phyloP scores from a whole-genome alignment of 1,140 invertebrate species.

The Drosophila albomicans region DNA sequence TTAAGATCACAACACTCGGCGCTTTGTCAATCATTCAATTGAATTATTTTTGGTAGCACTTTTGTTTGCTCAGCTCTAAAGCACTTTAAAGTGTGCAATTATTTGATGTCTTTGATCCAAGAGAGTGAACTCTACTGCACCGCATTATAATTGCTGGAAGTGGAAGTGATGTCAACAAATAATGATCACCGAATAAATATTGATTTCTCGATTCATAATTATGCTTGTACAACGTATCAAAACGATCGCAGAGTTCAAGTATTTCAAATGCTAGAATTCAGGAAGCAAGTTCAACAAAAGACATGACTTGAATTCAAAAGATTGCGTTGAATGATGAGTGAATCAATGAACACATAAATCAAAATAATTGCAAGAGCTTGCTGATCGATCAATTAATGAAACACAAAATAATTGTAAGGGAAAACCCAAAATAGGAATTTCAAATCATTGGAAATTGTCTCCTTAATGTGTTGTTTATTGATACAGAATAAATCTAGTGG shows the following conservation, averaged over 20 bases:
- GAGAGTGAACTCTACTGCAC: conserved; percentile 4
- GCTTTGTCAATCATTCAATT: conserved; percentile 28
- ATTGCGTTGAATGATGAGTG: not conserved
- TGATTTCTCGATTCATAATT: conserved; percentile 6
- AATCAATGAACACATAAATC: not conserved
- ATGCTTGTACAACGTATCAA: not conserved
- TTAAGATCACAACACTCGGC: conserved; percentile 10
- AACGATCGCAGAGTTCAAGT: conserved; percentile 5
- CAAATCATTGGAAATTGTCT: too few relatives aligned
- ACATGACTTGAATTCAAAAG: not conserved
- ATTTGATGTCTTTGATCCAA: conserved; percentile 48
- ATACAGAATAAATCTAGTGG: too few relatives aligned
- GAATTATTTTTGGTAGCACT: conserved; percentile 36
- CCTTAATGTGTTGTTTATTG: too few relatives aligned
- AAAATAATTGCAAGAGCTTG: not conserved
- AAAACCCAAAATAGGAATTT: too few relatives aligned
- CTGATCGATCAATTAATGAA: not conserved
- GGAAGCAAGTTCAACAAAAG: conserved; percentile 21
- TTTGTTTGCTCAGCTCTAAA: conserved; percentile 56
- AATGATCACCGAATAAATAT: not conserved
- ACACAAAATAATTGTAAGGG: too few relatives aligned
- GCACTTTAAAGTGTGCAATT: conserved; percentile 75
- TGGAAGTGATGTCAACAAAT: conserved; percentile 38
- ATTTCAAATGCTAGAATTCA: not conserved
- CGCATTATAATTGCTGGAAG: not conserved